Base-by-base conservation (phyloP, 2,888 invertebrate species). In the Alsophila aescularia region DNA sequence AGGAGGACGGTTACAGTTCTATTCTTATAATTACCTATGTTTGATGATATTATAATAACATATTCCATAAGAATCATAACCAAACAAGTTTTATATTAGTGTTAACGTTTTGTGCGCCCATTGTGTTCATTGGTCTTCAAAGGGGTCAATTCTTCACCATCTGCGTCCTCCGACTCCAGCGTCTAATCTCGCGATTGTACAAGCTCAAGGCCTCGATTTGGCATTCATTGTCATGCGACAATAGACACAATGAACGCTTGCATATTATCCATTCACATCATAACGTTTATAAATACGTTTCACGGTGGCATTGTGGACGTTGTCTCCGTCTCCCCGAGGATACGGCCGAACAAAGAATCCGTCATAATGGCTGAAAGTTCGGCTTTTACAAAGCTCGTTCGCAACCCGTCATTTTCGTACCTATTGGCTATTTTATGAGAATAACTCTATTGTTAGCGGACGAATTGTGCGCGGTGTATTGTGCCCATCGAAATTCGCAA, bases 341-440 rank as follows among this genome's bases (percentile, higher is more conserved):
- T 85, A 85, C 77, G 66, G 48, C 53, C 69, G 77, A 81, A 90
- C 90, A 90, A 90, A 86, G 87, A 81, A 75, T 79, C 70, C 73
- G 75, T 82, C 84, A 86, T 86, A 87, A 87, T 83, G 78, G 80
- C 82, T 79, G 75, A 83, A 85, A 86, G 77, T 84, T 81, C 79
- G 79, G 73, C 75, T 75, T 70, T 72, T 68, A 85, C 87, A 87
- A 87, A 83, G 83, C 77, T 77, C 64, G 70, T 70, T 78, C 76
- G 78, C 84, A 90, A 90, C 90, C 90, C 87, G 88, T 90, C 89
- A 90, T 90, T 89, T 90, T 88, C 83, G 79, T 87, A 87, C 83
- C 86, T 88, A 90, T 90, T 88, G 90, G 90, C 90, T 88, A 90
- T 90, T 87, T 90, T 90, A 87, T 81, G 83, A 91, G 88, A 90